phyloP scores from a whole-genome alignment of 2,888 invertebrate genomes.

The Cantharis flavilabris region DNA sequence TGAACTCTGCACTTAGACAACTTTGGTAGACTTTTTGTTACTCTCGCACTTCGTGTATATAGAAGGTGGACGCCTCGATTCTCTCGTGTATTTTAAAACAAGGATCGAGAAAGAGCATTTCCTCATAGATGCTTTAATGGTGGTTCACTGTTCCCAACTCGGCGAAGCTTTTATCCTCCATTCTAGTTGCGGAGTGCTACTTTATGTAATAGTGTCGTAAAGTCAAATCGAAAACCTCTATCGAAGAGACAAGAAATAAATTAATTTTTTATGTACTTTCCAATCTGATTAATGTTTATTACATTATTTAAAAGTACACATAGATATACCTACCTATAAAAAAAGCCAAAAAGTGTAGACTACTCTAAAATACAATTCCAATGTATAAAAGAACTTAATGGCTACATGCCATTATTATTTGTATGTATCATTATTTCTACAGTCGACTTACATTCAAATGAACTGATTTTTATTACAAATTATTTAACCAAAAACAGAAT shows the following conservation, averaged over 20 bases:
- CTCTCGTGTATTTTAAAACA: constrained; percentile 51
- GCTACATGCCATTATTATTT: too few species aligned
- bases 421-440: too few species aligned
- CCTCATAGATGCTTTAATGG: constrained; percentile 49
- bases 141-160: constrained; percentile 45
- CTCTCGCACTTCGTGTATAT: constrained; percentile 34
- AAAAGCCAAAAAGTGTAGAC: too few species aligned
- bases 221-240: constrained; percentile 34
- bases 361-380: too few species aligned
- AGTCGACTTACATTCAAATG: too few species aligned
- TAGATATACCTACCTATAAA: too few species aligned
- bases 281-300: neutral
- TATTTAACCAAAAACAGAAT: too few species aligned
- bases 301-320: neutral
- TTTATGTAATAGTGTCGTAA: constrained; percentile 34
- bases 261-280: constrained; percentile 20
- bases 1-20: constrained; percentile 37
- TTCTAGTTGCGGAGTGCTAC: constrained; percentile 37
- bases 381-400: too few species aligned
- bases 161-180: constrained; percentile 41
- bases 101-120: constrained; percentile 49
- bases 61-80: constrained; percentile 42
- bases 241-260: constrained; percentile 29
- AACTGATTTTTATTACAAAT: too few species aligned
- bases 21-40: constrained; percentile 37